Conservation (phyloP, 2,113 vertebrate genomes). For the Sinocyclocheilus grahami region DNA sequence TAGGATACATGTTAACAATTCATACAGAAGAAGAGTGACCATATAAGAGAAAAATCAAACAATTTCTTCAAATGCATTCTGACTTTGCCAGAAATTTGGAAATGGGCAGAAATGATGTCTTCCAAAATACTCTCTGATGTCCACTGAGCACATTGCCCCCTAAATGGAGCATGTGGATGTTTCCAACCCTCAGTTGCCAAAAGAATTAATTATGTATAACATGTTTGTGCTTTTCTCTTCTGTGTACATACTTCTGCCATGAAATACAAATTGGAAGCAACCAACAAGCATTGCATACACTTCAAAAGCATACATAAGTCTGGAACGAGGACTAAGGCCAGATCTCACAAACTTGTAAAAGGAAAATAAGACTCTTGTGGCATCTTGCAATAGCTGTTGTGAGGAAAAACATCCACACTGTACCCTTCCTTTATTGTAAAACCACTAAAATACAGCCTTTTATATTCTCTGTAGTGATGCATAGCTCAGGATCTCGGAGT, state of each 20-base stretch:
- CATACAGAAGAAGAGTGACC: neutral
- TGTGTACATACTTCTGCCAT: constrained; percentile 35
- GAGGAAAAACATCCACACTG: constrained; percentile 33
- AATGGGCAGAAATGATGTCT: neutral
- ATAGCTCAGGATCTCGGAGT: neutral
- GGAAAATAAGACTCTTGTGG: constrained; percentile 35
- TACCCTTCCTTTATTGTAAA: constrained; percentile 32
- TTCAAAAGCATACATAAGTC: constrained; percentile 38
- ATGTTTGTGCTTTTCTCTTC: constrained; percentile 4
- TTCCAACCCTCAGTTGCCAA: constrained; percentile 30
- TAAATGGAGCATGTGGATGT: neutral
- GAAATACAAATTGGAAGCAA: constrained; percentile 47
- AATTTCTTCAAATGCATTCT: neutral
- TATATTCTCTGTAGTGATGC: constrained; percentile 26
- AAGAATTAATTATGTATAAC: constrained; percentile 14
- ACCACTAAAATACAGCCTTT: constrained; percentile 40
- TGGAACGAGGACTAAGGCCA: neutral
- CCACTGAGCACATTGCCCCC: neutral
- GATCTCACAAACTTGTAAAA: constrained; percentile 44
- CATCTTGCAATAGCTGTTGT: constrained; percentile 47
- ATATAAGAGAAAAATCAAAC: neutral
- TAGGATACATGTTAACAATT: neutral
- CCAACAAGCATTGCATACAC: constrained; percentile 5
- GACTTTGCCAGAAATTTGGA: no score
- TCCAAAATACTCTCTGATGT: neutral